Evolutionary conservation across 2,797 vertebrate genomes (phyloP), one percentile per base, ranked within the genome.

Genomic region (Molossus alvarezi): DNA sequence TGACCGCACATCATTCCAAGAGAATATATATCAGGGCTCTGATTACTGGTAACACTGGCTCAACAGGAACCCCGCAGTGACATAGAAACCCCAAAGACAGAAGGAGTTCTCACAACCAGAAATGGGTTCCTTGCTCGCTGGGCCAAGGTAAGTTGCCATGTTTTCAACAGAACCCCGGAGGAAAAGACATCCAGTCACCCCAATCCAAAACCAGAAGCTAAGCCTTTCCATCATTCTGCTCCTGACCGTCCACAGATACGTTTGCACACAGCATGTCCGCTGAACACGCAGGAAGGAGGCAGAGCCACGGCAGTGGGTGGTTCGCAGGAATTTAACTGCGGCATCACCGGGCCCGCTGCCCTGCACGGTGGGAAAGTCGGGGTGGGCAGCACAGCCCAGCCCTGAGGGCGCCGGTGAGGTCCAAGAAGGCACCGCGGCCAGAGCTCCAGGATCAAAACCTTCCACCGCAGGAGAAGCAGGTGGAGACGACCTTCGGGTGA

Each of bases 401-500:
- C 87, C 29, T 9, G 69, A 96, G 77, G 92, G 90, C 33, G 75
- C 92, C 84, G 95, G 94, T 88, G 96, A 82, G 37, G 83, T 96
- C 97, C 62, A 87, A 92, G 84, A 92, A 96, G 77, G 45, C 86
- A 71, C 86, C 93, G 91, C 96, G 96, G 86, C 57, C 41, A 33
- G 73, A 79, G 60, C 57, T 87, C 0, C 29, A 51, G 73, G 93
- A 84, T 65, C 76, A 93, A 55, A 96, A 79, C 83, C 41, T 96
- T 69, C 92, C 33, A 13, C 85, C 9, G 91, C 41, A 53, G 71
- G 55, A 27, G 14, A 95, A 96, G 82, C 60, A 89, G 84, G 88
- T 48, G 86, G 97, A 97, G 73, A 88, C 51, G 5, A 93, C 97
- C 79, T 95, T 95, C 97, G 41, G 25, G 6, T 18, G 45, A 90